Base-by-base conservation (phyloP, 92 coral and sea anemone species). In the Zoanthus gigantus region DNA sequence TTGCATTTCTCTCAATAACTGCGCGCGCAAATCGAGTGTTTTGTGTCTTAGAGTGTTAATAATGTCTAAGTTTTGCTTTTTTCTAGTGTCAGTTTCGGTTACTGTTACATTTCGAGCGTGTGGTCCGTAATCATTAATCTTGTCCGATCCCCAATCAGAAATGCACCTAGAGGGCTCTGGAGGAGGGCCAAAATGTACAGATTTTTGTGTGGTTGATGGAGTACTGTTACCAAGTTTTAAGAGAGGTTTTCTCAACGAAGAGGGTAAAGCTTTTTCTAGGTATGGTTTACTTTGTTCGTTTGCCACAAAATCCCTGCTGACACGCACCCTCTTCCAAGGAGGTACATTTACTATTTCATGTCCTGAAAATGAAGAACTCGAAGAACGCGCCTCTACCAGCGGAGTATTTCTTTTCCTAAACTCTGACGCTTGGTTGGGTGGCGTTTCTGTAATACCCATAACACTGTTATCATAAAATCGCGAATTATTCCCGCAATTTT, bases 31-130 rank as follows among this genome's bases (percentile, higher is more conserved):
- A n/a, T 63, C 83, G 23, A 84, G 88, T 65, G 92, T 88, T 61
- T 90, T 95, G 48, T 92, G 75, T 18, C 88, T 78, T 53, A 95
- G 82, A 85, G 84, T 90, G 65, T 88, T 68, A 34, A 95, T 90
- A 30, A 95, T 95, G 37, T 91, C 96, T 11, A 95, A 73, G 86
- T 94, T 94, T 45, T 89, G 87, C 15, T 83, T 87, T 34, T 78
- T 91, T 46, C 86, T 90, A 61, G 58, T 28, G 77, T 78, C 75
- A 44, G 46, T 46, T 31, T 66, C 65, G 47, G 75, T 28, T 66
- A 30, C 14, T 45, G 45, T 3, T 2, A 23, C 42, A 23, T 56
- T 46, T 11, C n/a, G 57, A 5, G 4, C 14, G 23, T 44, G 66
- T 30, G 13, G 82, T 77, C 82, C 17, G 82, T 54, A 77, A 2